Evolutionary conservation across 2,113 vertebrate species (phyloP), one percentile per base, ranked within the genome.

Genomic region (Mus pahari): DNA sequence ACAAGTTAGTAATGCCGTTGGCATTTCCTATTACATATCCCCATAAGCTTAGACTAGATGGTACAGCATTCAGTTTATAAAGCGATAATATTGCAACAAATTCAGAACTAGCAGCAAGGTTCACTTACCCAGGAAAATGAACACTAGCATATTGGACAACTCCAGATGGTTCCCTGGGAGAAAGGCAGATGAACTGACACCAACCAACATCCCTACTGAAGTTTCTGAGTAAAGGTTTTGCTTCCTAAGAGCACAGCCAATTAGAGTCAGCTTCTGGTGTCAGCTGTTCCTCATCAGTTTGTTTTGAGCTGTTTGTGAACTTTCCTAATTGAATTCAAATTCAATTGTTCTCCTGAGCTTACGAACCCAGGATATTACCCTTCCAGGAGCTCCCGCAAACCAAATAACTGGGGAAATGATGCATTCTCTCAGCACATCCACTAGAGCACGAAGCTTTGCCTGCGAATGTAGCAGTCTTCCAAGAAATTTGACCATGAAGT

Each of bases 51-150:
- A 45, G 22, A 3, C 83, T 70, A 75, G 33, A 79, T 36, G 19
- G 33, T 2, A 73, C 10, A 45, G 3, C 12, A 4, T 93, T 77
- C 12, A 9, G 17, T 75, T 86, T 53, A 45, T 5, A 19, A 93
- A 96, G 39, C 82, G 90, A 4, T 75, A 7, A 39, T 10, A 45
- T 19, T 45, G 36, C 6, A 16, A 62, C 28, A n/a, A 64, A 86
- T 60, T 84, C n/a, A 50, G 88, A 83, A 83, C 39, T 1, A 53
- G 36, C 93, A 81, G 7, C 84, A 89, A 10, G 26, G 7, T 6
- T 68, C 78, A 97, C 98, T 98, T 95, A 98, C 98, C 98, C 36
- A 97, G 55, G 62, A 98, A 22, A 84, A 98, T 84, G 36, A 97
- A 58, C 3, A 90, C 50, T 62, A 96, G 91, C 98, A 98, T 98